A percentile compares a stretch with the other conserved stretches of the same genome.
Conservation (phyloP, 2,888 invertebrate genomes). For the Caenorhabditis sp. region DNA sequence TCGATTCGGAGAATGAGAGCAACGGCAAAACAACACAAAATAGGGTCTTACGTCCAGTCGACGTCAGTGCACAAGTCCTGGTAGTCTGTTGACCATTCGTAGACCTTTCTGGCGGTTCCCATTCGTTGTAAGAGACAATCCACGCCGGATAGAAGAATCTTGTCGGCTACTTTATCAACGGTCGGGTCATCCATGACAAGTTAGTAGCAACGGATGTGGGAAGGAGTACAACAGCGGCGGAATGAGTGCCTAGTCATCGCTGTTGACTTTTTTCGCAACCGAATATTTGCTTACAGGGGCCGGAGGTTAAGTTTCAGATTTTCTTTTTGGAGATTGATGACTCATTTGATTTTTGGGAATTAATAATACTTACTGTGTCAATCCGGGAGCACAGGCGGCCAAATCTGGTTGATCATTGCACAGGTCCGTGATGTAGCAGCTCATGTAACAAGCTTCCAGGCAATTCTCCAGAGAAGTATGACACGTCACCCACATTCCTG, state of each 20-base stretch:
- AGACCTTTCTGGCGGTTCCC: slow-evolving; percentile 50
- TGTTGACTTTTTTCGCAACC: slow-evolving; percentile 18
- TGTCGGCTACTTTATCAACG: slow-evolving; percentile 39
- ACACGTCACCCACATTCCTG: slow-evolving; percentile 61
- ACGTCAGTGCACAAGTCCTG: slow-evolving; percentile 58
- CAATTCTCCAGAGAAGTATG: slow-evolving; percentile 64
- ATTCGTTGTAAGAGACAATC: slow-evolving; percentile 61
- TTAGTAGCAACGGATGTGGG: background rate
- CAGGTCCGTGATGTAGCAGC: slow-evolving; percentile 65
- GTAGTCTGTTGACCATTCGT: slow-evolving; percentile 57
- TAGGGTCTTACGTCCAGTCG: slow-evolving; percentile 57
- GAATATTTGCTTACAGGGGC: slow-evolving; percentile 3
- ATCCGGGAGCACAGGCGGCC: slow-evolving; percentile 67
- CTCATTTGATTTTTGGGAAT: too few relatives aligned
- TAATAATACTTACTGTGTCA: slow-evolving; percentile 57
- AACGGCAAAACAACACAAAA: slow-evolving; percentile 13
- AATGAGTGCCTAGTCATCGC: slow-evolving; percentile 19
- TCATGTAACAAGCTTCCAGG: slow-evolving; percentile 65
- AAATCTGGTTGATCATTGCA: slow-evolving; percentile 65
- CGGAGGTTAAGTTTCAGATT: background rate
- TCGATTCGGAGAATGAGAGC: background rate
- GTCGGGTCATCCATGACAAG: slow-evolving; percentile 58
- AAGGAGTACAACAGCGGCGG: background rate
- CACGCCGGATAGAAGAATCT: slow-evolving; percentile 57
- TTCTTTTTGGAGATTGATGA: background rate